phyloP scores from a whole-genome alignment of 2,113 vertebrate species.

The Puntigrus tetrazona region DNA sequence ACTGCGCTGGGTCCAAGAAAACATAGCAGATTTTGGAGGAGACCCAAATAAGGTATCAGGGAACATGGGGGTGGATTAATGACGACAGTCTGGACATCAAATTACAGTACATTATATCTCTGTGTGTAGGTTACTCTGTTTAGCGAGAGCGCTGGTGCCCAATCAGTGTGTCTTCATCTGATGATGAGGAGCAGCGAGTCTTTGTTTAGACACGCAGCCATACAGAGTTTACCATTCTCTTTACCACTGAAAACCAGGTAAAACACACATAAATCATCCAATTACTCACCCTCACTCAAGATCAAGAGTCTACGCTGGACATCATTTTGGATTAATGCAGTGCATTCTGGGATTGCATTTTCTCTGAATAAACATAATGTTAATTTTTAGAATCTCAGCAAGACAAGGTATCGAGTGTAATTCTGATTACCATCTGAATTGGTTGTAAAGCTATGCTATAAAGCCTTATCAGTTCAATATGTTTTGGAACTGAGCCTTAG shows the following conservation, averaged over 20 bases:
- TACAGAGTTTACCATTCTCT: slow-evolving; percentile 78
- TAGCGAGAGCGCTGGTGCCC: slow-evolving; percentile 78
- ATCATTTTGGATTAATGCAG: too few relatives aligned
- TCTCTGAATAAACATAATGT: not conserved
- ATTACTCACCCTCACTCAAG: too few relatives aligned
- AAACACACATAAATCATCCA: slow-evolving; percentile 20
- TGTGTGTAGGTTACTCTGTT: slow-evolving; percentile 75
- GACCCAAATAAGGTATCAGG: slow-evolving; percentile 71
- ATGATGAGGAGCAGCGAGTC: slow-evolving; percentile 74
- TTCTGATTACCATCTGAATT: not conserved
- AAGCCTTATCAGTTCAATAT: too few relatives aligned
- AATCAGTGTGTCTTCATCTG: slow-evolving; percentile 76
- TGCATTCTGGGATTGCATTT: not conserved
- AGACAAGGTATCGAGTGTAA: not conserved
- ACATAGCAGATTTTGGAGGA: slow-evolving; percentile 75
- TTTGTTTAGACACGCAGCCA: slow-evolving; percentile 70
- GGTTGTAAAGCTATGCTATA: not conserved
- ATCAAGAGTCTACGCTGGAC: too few relatives aligned
- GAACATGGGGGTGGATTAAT: not conserved
- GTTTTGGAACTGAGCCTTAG: not conserved
- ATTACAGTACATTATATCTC: not conserved
- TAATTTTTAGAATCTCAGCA: not conserved
- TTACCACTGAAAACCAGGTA: slow-evolving; percentile 77
- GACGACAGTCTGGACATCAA: not conserved
- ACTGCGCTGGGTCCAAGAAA: slow-evolving; percentile 74